Evolutionary conservation across 1,140 invertebrate species (phyloP), one percentile per base, ranked within the genome.

Genomic region (Matsumurasca onukii): DNA sequence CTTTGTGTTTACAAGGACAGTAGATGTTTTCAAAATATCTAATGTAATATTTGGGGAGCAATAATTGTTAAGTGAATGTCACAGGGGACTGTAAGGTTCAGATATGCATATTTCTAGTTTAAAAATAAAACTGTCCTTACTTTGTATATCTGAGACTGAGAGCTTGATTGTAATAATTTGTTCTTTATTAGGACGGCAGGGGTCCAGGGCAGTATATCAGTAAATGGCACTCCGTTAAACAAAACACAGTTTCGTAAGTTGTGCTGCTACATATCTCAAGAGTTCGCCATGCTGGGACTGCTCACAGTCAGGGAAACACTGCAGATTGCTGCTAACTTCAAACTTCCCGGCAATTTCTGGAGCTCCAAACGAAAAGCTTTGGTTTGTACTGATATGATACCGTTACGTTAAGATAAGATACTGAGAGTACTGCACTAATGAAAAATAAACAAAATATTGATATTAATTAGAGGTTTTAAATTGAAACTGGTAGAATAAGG

Each of bases 221-320:
- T 74, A 0, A 74, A 74, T 57, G 73, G 73, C 3, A 51, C 63
- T n/a, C 27, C 62, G 15, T 62, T 70, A 34, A 61, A 67, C 57
- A 24, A 67, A 29, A 30, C 62, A 27, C 45, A 70, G 2, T 88
- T 86, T 72, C 80, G 86, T 17, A 87, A 85, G 78, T 82, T 76
- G 76, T 84, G 78, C 0, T 89, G 82, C 76, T 91, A 83, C 75
- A 86, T 91, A 67, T 84, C 88, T 31, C 90, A 92, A 72, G 84
- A 91, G 49, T 87, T 90, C 57, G 82, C 83, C 3, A 78, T 92
- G 0, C 79, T 90, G 20, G 87, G 90, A 0, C 81, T 95, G 64
- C 83, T 96, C 22, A 93, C 91, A 0, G 93, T 95, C 0, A 81
- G 85, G 3, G 94, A 97, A 79, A 91, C 91, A 70, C 93, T 96